Evolutionary conservation across 2,113 vertebrate species (phyloP), one percentile per base, ranked within the genome.

Genomic region (Chamaetylas fuelleborni): DNA sequence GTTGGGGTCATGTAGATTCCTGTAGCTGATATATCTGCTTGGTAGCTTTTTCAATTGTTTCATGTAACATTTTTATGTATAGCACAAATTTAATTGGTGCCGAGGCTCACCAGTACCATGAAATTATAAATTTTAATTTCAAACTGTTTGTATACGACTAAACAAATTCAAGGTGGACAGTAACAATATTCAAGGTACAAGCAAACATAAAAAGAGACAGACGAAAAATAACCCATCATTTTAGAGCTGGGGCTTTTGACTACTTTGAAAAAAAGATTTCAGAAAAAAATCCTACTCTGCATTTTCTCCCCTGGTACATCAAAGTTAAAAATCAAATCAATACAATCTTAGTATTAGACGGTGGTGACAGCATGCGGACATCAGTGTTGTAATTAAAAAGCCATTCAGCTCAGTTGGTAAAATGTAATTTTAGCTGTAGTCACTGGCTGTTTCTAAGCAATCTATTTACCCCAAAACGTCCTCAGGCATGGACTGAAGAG

Each of bases 311-410:
- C 74, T 97, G 90, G 89, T 96, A 91, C 93, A 96, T 98, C 94
- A 96, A 96, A 97, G 96, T 97, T 98, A 98, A 98, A 98, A 98
- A 98, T 97, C 69, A 82, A 97, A 98, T 98, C 98, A 97, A 97
- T 98, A 97, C 92, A 79, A 95, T 98, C 97, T 97, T 96, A 96
- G 97, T 97, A 97, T 98, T 97, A 97, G 96, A 97, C 0, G 69
- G 97, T 98, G 97, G 96, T 95, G 95, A 98, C 97, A 98, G 97
- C 95, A 96, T 97, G 97, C 3, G 96, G 97, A 96, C 97, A 97
- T 97, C 97, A 97, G 96, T 96, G 95, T 93, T 97, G 97, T 98
- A 98, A 98, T 98, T 98, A 98, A 98, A 98, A 98, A 98, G 95
- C 96, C 98, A 98, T 97, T 97, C 97, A 97, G 91, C 97, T 98